Evolutionary conservation across 2,797 vertebrate genomes (phyloP), one percentile per base, ranked within the genome.

Genomic region (Leptoclinus maculatus): DNA sequence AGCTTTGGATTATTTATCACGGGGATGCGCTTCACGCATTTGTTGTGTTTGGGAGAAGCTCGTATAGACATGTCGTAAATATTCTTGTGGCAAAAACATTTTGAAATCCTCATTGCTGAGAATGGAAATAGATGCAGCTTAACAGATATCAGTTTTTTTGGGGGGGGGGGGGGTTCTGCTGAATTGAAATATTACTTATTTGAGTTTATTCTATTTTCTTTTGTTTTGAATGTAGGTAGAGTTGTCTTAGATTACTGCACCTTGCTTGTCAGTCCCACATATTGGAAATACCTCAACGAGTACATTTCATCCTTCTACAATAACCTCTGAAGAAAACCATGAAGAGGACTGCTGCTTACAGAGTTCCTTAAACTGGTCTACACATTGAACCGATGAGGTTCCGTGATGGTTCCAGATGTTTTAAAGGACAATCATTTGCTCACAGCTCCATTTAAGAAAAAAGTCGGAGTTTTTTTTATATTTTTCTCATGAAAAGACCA

Each of bases 1-100:
- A 84, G 78, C 80, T 74, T 75, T 83, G 88, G 82, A 83, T 90
- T 89, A 89, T 92, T 90, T 88, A 89, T 89, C 88, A 75, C 79
- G 7, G 71, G 71, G 73, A 67, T 76, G 67, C 17, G 29, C 60
- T 79, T 79, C 66, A 51, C 66, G 45, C 75, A 60, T 76, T 76
- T 72, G 80, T 73, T 78, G 70, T 79, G 79, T 82, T 87, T 77
- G 76, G 70, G 66, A 70, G 84, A 77, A 77, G 38, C 79, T 76
- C 60, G 32, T 63, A 43, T 53, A 49, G 78, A 76, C 73, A 66
- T 77, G 85, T 86, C 78, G 85, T 83, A 83, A 86, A 87, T 84
- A 86, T 84, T 87, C 75, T 57, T 71, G 51, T 57, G 80, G 71
- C 67, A 80, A 76, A 39, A 71, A 72, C n/a, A 68, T 27, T 23